phyloP scores from a whole-genome alignment of 64 coral and sea anemone species.

The Stichodactyla helianthus region DNA sequence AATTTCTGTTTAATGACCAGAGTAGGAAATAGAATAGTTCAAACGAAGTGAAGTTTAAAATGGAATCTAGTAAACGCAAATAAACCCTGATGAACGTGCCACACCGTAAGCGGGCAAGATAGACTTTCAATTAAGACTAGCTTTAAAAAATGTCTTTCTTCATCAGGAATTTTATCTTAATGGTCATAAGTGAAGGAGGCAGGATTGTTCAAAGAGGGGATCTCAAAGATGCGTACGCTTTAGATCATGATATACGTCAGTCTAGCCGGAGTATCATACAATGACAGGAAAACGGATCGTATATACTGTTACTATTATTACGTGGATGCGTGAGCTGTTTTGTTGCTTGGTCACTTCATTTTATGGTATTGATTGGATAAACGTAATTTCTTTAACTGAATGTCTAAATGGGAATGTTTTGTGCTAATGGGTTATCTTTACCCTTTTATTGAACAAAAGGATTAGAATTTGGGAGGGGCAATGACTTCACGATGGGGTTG shows the following conservation, averaged over 20 bases:
- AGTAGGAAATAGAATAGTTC: background rate
- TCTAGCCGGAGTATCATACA: background rate
- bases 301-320: background rate
- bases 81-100: background rate
- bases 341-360: background rate
- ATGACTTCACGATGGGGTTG: background rate
- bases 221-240: background rate
- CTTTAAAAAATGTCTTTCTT: background rate
- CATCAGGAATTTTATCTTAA: background rate
- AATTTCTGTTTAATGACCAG: background rate
- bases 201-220: background rate
- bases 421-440: background rate
- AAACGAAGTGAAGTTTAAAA: slow-evolving; percentile 6
- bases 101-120: background rate
- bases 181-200: background rate
- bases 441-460: background rate
- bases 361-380: background rate
- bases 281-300: background rate
- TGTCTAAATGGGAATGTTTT: background rate
- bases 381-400: background rate
- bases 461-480: background rate
- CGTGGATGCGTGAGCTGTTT: background rate
- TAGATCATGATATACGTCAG: background rate
- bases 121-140: background rate
- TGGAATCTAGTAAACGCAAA: slow-evolving; percentile 3